A percentile compares a stretch with the other conserved stretches of the same genome.
phyloP scores from a whole-genome alignment of 2,888 invertebrate species.

The Dichetophora obliterata region DNA sequence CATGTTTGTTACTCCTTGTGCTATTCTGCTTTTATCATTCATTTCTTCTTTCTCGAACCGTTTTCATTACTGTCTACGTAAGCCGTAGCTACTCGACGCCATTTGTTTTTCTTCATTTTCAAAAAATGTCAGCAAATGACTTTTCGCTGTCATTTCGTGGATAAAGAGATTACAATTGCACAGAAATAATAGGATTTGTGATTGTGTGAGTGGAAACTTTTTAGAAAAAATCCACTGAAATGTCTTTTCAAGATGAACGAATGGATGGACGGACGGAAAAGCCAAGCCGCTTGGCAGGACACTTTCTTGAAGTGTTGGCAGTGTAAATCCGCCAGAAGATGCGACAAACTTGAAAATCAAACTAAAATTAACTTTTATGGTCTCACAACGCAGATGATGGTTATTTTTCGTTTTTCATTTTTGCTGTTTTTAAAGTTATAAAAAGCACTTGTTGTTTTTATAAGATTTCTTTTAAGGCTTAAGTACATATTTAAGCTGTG shows the following conservation, averaged over 20 bases:
- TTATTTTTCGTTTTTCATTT: not conserved
- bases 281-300: not conserved
- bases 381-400: too few species aligned
- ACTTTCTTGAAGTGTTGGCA: conserved; percentile 14
- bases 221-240: conserved; percentile 11
- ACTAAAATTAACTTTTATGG: conserved; percentile 28
- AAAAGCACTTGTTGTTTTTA: conserved; percentile 33
- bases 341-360: conserved; percentile 28
- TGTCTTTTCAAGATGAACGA: conserved; percentile 2
- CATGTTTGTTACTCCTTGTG: conserved; percentile 41
- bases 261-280: not conserved
- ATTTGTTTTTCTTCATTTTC: conserved; percentile 52
- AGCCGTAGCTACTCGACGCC: conserved; percentile 1
- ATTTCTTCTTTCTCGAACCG: conserved; percentile 28
- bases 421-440: conserved; percentile 5
- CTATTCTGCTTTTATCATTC: conserved; percentile 32
- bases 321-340: not conserved
- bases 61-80: conserved; percentile 46
- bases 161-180: conserved; percentile 68
- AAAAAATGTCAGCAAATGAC: conserved; percentile 57
- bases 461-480: conserved; percentile 22
- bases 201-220: conserved; percentile 23
- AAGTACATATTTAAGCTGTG: not conserved
- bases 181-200: conserved; percentile 65
- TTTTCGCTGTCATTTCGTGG: conserved; percentile 68